Conservation (phyloP, 1,140 invertebrate genomes). For the Orius insidiosus region DNA sequence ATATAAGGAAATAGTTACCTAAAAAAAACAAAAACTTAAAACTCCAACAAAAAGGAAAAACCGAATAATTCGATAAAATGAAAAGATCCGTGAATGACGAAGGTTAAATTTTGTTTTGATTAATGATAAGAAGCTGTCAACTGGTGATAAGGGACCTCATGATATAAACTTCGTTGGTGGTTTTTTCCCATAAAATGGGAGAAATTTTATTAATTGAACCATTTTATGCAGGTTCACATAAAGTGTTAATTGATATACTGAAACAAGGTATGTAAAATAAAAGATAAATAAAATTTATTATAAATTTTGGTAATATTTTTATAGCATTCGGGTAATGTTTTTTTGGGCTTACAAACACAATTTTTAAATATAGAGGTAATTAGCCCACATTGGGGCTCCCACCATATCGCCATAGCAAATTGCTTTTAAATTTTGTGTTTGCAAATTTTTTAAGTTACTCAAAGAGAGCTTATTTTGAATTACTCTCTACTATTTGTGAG, state of each 20-base stretch:
- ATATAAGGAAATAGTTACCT: too few relatives aligned
- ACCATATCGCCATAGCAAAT: too few relatives aligned
- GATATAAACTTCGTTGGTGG: too few relatives aligned
- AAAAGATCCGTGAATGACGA: too few relatives aligned
- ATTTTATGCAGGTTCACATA: not conserved
- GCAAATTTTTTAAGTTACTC: too few relatives aligned
- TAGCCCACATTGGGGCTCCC: too few relatives aligned
- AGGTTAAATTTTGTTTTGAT: not conserved
- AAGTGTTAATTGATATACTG: not conserved
- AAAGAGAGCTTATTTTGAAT: too few relatives aligned
- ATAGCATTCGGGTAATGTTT: not conserved
- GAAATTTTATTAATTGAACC: too few relatives aligned
- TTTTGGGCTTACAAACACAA: not conserved
- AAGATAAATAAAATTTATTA: not conserved
- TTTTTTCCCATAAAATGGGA: slow-evolving; percentile 3
- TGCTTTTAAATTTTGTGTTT: too few relatives aligned
- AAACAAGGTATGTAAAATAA: not conserved
- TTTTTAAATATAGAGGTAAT: not conserved
- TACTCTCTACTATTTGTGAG: too few relatives aligned
- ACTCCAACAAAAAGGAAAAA: not conserved
- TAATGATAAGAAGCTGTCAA: not conserved
- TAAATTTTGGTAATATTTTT: not conserved
- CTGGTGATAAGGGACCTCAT: too few relatives aligned
- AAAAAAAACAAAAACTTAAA: slow-evolving; percentile 1
- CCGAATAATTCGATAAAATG: not conserved